Evolutionary conservation across 2,888 invertebrate species (phyloP), one percentile per base, ranked within the genome.

Genomic region (Trissolcus japonicus): DNA sequence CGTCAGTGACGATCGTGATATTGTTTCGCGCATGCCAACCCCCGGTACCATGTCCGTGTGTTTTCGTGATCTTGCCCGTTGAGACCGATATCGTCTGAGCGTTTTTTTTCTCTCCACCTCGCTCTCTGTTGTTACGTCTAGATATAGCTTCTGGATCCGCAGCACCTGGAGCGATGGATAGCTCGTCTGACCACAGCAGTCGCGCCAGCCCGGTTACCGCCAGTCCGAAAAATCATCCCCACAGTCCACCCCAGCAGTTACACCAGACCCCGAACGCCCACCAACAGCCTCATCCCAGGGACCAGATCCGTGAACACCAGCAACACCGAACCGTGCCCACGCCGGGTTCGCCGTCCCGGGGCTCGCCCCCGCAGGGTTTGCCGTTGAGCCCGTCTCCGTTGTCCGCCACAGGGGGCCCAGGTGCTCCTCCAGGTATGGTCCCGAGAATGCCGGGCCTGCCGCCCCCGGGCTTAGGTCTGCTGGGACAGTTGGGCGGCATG

Each of bases 401-500:
- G 60, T 91, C 92, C n/a, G 91, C 91, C 61, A 86, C 87, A 68
- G 86, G 86, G 72, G 86, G 86, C 67, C 85, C 85, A 67, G 86
- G 87, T 79, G 86, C 88, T 79, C 86, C 88, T 82, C 92, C 94
- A 83, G 91, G 93, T 63, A 91, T 93, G 86, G 92, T 91, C 29
- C 90, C 91, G 51, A 89, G 91, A 81, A 92, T 94, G 91, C 94
- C 94, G 78, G 95, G 95, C 82, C 90, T 96, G 88, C 95, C 95
- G 86, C 95, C 95, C 76, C 95, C 95, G 67, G 95, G 95, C 41
- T 91, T 96, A 81, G 95, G 96, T 43, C 92, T 96, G 84, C 92
- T 96, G 85, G 95, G 95, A 86, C 95, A 95, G 72, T 90, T 96
- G 87, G 92, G 92, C 41, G 92, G 92, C 57, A 90, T 92, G 87